Conservation (phyloP, 1,140 invertebrate species). For the Aphaenogaster ashmeadi region DNA sequence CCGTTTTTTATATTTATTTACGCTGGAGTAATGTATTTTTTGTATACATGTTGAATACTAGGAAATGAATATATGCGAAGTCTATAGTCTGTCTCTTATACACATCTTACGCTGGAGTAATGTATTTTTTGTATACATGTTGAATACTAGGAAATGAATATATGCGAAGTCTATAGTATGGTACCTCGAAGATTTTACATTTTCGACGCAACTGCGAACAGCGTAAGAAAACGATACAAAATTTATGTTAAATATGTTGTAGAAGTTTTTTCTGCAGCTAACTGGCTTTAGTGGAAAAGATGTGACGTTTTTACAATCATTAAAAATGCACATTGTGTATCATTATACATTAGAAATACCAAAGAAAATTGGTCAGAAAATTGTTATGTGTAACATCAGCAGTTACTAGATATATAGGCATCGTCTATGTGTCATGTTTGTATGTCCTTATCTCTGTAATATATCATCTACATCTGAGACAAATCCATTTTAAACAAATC, state of each 20-base stretch:
- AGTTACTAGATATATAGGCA: conserved; percentile 38
- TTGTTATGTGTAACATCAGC: conserved; percentile 16
- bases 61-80: conserved; percentile 83
- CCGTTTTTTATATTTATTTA: conserved; percentile 43
- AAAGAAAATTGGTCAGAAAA: conserved; percentile 15
- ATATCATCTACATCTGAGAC: neutral
- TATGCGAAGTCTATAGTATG: conserved; percentile 83
- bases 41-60: conserved; percentile 80
- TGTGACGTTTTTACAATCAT: conserved; percentile 27
- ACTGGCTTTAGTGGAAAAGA: conserved; percentile 47
- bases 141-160: conserved; percentile 83
- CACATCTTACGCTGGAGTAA: conserved; percentile 59
- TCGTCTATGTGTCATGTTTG: conserved; percentile 10
- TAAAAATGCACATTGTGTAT: conserved; percentile 27
- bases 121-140: conserved; percentile 73
- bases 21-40: conserved; percentile 65
- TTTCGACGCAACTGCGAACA: conserved; percentile 81
- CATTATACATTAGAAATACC: conserved; percentile 6
- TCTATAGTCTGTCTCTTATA: too few relatives aligned
- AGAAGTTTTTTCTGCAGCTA: conserved; percentile 49
- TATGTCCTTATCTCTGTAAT: conserved; percentile 37
- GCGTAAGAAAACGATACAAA: conserved; percentile 82
- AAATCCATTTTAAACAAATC: conserved; percentile 9
- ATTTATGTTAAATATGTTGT: conserved; percentile 67
- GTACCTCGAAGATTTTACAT: conserved; percentile 86